Percentiles rank a stretch among this genome's conserved stretches.
Conservation (phyloP, 2,797 vertebrate species). For the Notolabrus celidotus region DNA sequence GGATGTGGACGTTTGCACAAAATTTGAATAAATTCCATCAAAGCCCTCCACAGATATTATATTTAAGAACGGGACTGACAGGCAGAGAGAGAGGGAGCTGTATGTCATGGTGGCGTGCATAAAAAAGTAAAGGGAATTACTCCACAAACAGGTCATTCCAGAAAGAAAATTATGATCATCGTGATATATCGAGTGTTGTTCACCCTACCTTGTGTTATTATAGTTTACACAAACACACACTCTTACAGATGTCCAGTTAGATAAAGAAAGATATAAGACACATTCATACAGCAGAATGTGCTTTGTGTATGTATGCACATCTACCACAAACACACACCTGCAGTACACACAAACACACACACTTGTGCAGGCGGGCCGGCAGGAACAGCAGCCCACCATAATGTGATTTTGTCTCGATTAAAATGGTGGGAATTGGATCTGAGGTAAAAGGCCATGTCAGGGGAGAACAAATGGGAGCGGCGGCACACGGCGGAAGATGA, state of each 20-base stretch:
- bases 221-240: conserved; percentile 3
- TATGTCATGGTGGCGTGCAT: too few relatives aligned
- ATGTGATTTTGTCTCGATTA: conserved; percentile 82
- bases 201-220: not conserved
- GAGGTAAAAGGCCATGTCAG: conserved; percentile 83
- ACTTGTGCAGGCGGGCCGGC: conserved; percentile 21
- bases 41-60: too few relatives aligned
- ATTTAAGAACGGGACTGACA: too few relatives aligned
- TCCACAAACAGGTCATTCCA: not conserved
- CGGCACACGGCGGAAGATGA: conserved; percentile 73
- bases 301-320: conserved; percentile 28
- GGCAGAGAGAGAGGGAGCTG: too few relatives aligned
- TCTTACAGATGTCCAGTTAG: conserved; percentile 1
- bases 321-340: conserved; percentile 7
- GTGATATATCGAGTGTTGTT: not conserved
- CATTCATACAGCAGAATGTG: conserved; percentile 14
- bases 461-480: conserved; percentile 78
- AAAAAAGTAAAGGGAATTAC: not conserved
- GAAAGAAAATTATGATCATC: not conserved
- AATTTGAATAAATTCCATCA: too few relatives aligned
- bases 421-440: conserved; percentile 83
- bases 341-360: conserved; percentile 10
- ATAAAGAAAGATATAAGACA: conserved; percentile 19
- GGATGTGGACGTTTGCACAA: too few relatives aligned
- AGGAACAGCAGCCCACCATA: conserved; percentile 62